Base-by-base conservation (phyloP, 2,888 invertebrate species). In the Apodemia zela region DNA sequence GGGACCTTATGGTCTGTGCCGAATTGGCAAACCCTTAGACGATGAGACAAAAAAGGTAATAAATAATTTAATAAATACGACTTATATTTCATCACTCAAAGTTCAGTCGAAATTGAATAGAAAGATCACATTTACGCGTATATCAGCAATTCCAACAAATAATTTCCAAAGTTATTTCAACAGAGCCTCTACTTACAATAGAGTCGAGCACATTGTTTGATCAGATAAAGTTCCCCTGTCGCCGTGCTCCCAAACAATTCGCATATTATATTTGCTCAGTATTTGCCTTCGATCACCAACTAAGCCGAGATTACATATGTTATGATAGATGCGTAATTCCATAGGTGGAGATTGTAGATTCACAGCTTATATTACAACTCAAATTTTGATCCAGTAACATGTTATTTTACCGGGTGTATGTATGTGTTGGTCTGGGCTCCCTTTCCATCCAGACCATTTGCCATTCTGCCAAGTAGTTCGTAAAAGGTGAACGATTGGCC, bases 141-240 rank as follows among this genome's bases (percentile, higher is more conserved):
- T 57, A 57, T 57, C 57, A 57, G 25, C 29, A 15, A 29, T 25
- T 8, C 29, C 15, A 57, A 29, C n/a, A 57, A 57, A 57, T 57
- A 29, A 29, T 29, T 57, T n/a, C 29, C 25, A 57, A 57, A 57
- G 57, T 57, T 57, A 57, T 57, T 57, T 25, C 29, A 57, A 57
- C 57, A 57, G 57, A 57, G 57, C 29, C 8, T 57, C 25, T 8
- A 57, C 54, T 29, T 57, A 57, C 54, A 57, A 57, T 29, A 29
- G 54, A 57, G 7, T 25, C 29, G 29, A 57, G 54, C 25, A 29
- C 25, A 57, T 57, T 57, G 54, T 57, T 57, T 57, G 54, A 57
- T 57, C 54, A 57, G 54, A 57, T 57, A 57, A 29, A 57, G 57
- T 15, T 57, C 11, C 57, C 57, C 29, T 29, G 25, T 8, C 25